Percentiles rank a stretch among this genome's conserved stretches.
Conservation (phyloP, 2,888 invertebrate species). For the Apoda limacodes region DNA sequence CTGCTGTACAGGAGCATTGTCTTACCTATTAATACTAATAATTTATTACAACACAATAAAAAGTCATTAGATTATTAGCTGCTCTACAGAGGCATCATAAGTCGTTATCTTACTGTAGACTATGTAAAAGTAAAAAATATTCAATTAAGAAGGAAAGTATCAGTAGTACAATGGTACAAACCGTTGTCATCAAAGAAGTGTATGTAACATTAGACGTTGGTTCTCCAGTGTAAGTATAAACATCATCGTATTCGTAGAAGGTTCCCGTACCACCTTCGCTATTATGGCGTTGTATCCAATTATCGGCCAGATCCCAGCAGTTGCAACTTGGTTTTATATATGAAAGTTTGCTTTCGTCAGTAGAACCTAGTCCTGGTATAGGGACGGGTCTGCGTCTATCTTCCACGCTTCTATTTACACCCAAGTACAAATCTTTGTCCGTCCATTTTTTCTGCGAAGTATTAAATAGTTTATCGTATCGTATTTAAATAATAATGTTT, state of each 20-base stretch:
- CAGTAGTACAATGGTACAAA: conserved; percentile 4
- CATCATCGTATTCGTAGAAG: conserved; percentile 7
- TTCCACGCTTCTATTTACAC: conserved; percentile 43
- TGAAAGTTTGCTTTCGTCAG: conserved; percentile 35
- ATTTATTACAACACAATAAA: too few species aligned
- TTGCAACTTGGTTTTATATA: conserved; percentile 39
- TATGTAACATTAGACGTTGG: conserved; percentile 20
- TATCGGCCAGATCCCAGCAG: conserved; percentile 37
- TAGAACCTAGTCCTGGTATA: conserved; percentile 33
- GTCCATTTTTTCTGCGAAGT: conserved; percentile 49
- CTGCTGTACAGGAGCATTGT: too few species aligned
- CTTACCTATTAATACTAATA: too few species aligned
- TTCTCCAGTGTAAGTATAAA: conserved; percentile 18
- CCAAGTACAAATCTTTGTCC: conserved; percentile 68
- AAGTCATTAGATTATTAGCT: too few species aligned
- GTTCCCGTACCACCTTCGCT: conserved; percentile 8
- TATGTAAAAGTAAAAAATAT: too few species aligned
- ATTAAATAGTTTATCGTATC: too few species aligned
- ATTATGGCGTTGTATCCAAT: conserved; percentile 38
- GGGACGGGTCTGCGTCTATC: conserved; percentile 35
- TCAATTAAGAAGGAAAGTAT: too few species aligned
- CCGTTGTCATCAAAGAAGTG: conserved; percentile 17
- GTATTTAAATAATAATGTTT: too few species aligned
- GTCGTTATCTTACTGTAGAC: too few species aligned
- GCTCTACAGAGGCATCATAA: too few species aligned